Base-by-base conservation (phyloP, 2,888 invertebrate species). In the Doris montereyensis region DNA sequence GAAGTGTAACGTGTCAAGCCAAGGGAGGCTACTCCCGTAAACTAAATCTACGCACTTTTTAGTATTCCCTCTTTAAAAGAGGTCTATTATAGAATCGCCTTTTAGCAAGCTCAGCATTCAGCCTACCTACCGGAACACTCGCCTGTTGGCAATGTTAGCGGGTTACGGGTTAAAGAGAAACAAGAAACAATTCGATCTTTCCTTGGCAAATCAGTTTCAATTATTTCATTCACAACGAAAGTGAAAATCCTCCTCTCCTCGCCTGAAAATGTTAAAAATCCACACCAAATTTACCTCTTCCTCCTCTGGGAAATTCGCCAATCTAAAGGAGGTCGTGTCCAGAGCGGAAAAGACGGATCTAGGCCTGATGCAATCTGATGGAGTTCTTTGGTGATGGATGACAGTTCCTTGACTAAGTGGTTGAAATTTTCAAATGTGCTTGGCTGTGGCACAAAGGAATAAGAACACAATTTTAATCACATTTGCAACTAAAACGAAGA, bases 341-440 rank as follows among this genome's bases (percentile, higher is more conserved):
- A 87, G 70, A 2, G 85, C 81, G 10, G 87, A 82, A 75, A 87
- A 87, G 26, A 88, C 84, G 87, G 88, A 78, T 88, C 87, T 28
- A 88, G 81, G 34, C 87, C 84, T 34, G 83, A 82, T 24, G 86
- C 84, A n/a, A 84, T 82, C 34, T 84, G 81, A 67, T 87, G 87
- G 4, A 88, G 82, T 34, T 83, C 83, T 71, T 86, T 84, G 13
- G 86, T 85, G 34, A 83, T 83, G 41, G 81, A 78, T 73, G 87
- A 87, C 77, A 87, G 62, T 28, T 85, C 84, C 13, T 79, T 78
- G 13, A 88, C 81, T 52, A 88, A 79, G 0, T 76, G 78, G 74
- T 81, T 86, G 81, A 86, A 88, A 72, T 86, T 86, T 57, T 85
- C 85, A 85, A 88, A 87, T 24, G 85, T 87, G 67, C 83, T 82